Conservation (phyloP, 2,888 invertebrate species). For the Lasioglossum pauxillum region DNA sequence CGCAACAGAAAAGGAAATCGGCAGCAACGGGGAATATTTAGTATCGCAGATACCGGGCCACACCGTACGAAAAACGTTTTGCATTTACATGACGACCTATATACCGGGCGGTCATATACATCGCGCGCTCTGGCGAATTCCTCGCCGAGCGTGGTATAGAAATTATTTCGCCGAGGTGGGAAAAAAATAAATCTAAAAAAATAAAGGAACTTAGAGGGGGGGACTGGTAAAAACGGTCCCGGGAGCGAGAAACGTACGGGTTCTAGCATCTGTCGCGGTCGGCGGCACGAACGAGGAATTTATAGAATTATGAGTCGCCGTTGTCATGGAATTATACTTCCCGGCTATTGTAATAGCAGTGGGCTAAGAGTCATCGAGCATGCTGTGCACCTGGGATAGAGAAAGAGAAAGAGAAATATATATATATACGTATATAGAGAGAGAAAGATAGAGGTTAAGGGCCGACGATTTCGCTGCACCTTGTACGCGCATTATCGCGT, state of each 20-base stretch:
- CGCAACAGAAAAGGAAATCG: slow-evolving; percentile 29
- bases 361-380: slow-evolving; percentile 3
- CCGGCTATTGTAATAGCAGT: slow-evolving; percentile 34
- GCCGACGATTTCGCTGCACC: slow-evolving; percentile 65
- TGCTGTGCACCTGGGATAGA: background rate
- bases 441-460: slow-evolving; percentile 53
- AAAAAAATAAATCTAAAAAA: too few species aligned
- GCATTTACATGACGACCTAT: slow-evolving; percentile 41
- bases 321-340: slow-evolving; percentile 60
- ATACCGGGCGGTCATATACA: slow-evolving; percentile 17
- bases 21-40: slow-evolving; percentile 31
- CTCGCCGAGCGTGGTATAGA: slow-evolving; percentile 19
- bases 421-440: background rate
- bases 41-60: slow-evolving; percentile 28
- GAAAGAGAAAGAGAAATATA: background rate
- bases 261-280: background rate
- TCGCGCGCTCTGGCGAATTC: background rate
- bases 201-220: background rate
- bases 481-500: slow-evolving; percentile 67
- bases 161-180: slow-evolving; percentile 25
- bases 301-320: slow-evolving; percentile 47
- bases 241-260: background rate
- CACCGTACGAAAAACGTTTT: slow-evolving; percentile 35
- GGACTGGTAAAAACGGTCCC: background rate
- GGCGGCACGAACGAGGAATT: background rate